A percentile compares a stretch with the other conserved stretches of the same genome.
Evolutionary conservation across 2,888 invertebrate species (phyloP).

Genomic region (Galeruca laticollis): DNA sequence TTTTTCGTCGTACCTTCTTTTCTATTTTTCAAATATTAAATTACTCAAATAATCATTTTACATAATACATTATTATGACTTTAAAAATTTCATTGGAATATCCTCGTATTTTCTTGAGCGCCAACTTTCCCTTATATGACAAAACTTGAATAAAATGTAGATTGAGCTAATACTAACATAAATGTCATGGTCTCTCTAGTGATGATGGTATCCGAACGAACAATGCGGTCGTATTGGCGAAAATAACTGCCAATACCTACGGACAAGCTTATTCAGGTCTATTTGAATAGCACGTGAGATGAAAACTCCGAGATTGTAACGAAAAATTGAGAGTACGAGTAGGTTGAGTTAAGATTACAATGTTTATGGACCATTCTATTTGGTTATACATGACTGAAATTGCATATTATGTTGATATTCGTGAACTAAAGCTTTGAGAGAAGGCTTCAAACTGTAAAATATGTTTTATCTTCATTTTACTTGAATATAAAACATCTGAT

Average conservation of each 20-base stretch:
- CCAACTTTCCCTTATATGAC: no score
- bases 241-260: constrained; percentile 12
- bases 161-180: no score
- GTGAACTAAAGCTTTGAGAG: neutral
- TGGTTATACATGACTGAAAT: constrained; percentile 10
- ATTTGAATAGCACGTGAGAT: constrained; percentile 11
- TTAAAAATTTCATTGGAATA: no score
- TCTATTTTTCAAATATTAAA: no score
- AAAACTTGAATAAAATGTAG: no score
- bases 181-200: neutral
- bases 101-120: no score
- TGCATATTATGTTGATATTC: constrained; percentile 3
- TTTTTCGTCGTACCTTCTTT: no score
- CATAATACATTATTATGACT: no score
- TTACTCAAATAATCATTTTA: no score
- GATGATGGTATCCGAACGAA: neutral
- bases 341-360: neutral
- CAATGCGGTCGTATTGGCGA: constrained; percentile 5
- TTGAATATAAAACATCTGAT: neutral
- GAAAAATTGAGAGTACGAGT: constrained; percentile 14
- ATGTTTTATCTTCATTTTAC: neutral
- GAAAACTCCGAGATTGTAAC: neutral
- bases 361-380: constrained; percentile 16
- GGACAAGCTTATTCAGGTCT: constrained; percentile 13
- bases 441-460: neutral